Base-by-base conservation (phyloP, 1,140 invertebrate species). In the Chymomyza costata region DNA sequence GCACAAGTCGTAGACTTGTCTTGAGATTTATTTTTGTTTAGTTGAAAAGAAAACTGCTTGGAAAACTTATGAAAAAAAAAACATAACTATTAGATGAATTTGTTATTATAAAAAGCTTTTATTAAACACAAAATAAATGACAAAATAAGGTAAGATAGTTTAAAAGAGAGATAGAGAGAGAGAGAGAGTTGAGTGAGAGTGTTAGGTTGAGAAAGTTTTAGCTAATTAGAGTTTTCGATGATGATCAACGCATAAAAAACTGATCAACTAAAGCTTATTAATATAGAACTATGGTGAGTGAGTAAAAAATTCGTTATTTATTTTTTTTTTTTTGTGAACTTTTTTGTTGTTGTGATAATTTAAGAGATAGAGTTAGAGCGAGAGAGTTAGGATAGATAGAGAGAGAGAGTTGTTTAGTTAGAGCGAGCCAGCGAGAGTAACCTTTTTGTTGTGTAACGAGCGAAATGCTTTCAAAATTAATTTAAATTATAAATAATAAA, bases 51-150 rank as follows among this genome's bases (percentile, higher is more conserved):
- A n/a, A n/a, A n/a, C 21, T 30, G 41, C 25, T 31, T 30, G 31
- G 41, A 25, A 14, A 32, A 46, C 54, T 54, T 39, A 15, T 14
- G 30, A 25, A 19, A 44, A 44, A 25, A 15, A 39, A 30, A 13
- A 19, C 59, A 57, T 63, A 63, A 38, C 38, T 53, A 34, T 37
- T 62, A 40, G 18, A 17, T 19, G 18, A 14, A n/a, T 45, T 39
- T 60, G 14, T 69, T 69, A 57, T 51, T 53, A 55, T 78, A 74
- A 74, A 74, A 74, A 74, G 69, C 69, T 54, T 78, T 78, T 65
- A 76, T 80, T 39, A 64, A 63, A 40, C 16, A 16, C 71, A 53
- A 46, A 31, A 30, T 6, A 53, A 68, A 46, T 41, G 16, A 53
- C 30, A 25, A 50, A 56, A 61, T 8, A 11, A n/a, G 50, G 55